These are phyloP conservation scores for Pardosa pseudoannulata DNA, from an alignment of 2,888 invertebrate genomes.

Conservation along the genomic window DNA sequence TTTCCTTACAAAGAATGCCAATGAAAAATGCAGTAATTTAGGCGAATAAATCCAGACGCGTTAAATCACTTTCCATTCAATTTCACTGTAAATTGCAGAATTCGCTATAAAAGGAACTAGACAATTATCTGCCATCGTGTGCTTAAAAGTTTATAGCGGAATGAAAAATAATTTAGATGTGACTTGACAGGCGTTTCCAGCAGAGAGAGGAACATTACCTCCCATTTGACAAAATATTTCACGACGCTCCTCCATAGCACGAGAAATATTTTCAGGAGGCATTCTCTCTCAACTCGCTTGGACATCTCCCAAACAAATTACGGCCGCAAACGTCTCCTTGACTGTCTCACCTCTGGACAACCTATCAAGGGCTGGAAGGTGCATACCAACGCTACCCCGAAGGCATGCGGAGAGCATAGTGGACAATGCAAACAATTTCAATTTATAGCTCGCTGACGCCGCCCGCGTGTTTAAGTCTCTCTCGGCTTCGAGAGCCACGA, in stretches of 20 bases:
- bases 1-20: too few relatives aligned
- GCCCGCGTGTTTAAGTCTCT: background rate
- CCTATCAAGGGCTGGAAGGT: background rate
- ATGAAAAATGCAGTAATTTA: too few relatives aligned
- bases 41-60: too few relatives aligned
- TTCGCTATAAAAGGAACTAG: too few relatives aligned
- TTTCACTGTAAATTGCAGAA: too few relatives aligned
- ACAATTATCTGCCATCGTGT: too few relatives aligned
- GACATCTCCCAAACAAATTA: constrained; percentile 5
- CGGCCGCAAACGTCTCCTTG: background rate
- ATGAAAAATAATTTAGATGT: background rate
- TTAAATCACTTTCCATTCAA: too few relatives aligned
- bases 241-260: background rate
- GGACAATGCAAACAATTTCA: constrained; percentile 67
- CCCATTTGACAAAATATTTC: background rate
- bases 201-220: background rate
- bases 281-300: background rate
- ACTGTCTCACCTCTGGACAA: background rate
- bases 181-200: background rate
- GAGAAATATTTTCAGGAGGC: background rate
- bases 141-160: background rate
- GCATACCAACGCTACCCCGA: background rate
- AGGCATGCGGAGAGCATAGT: constrained; percentile 8
- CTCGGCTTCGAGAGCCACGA: background rate
- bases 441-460: constrained; percentile 21